Base-by-base conservation (phyloP, 1,140 invertebrate species). In the Halesus radiatus region DNA sequence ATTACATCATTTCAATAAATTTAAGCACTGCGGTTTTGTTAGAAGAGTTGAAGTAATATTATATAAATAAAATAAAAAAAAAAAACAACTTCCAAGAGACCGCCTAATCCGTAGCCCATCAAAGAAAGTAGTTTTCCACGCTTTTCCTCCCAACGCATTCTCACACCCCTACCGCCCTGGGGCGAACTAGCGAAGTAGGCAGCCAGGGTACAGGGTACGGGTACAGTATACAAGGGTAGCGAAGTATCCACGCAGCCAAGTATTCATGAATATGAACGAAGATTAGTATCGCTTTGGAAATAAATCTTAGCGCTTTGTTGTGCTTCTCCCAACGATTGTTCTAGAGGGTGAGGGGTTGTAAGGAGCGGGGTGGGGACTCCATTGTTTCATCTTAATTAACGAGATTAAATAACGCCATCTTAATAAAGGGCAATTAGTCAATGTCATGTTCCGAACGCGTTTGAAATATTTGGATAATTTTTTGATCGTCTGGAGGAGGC, bases 361-460 rank as follows among this genome's bases (percentile, higher is more conserved):
- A 20, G 54, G 8, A 54, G 72, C 16, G 7, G 72, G 72, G 54
- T 16, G 13, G 70, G n/a, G 54, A 23, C 77, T 83, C 80, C 82
- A 83, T 83, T 83, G 80, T 83, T 81, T 83, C 82, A 83, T 83
- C 82, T 83, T 83, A 83, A 83, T 83, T 83, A 83, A 83, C 82
- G 82, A 81, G 82, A 83, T 83, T 83, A 83, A 80, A 80, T 80
- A 60, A 64, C 77, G 80, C 77, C 82, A 75, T 80, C 78, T 81
- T 83, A 81, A 83, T 83, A 83, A 81, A 83, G 78, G 70, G 58
- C 82, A 81, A 83, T 83, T 83, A 83, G 82, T 83, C 82, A 83
- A 78, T 75, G 82, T 83, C 82, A 81, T 83, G 80, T 75, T 75
- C 7, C 72, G 54, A 75, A 56, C 53, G 54, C 54, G 72, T 50